Evolutionary conservation across 2,888 invertebrate genomes (phyloP).

Genomic region (Chalcis sispes): DNA sequence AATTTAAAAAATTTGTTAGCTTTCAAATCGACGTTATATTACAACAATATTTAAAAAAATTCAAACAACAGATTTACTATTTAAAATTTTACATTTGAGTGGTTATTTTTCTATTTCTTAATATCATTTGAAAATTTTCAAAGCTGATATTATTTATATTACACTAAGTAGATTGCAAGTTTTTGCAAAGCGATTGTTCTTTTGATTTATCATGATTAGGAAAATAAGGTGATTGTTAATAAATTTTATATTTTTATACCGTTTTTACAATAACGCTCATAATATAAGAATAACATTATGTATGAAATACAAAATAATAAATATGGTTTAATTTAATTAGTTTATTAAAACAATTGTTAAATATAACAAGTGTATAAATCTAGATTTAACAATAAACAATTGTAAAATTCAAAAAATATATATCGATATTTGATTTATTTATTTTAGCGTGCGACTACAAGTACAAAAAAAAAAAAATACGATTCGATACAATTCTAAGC

Average conservation of each 20-base stretch:
- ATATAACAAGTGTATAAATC: conserved; percentile 14
- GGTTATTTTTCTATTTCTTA: too few species aligned
- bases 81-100: too few species aligned
- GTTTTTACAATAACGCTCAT: conserved; percentile 4
- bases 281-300: background rate
- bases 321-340: background rate
- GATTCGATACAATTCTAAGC: conserved; percentile 6
- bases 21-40: too few species aligned
- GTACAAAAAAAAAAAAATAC: conserved; percentile 1
- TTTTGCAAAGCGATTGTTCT: too few species aligned
- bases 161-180: too few species aligned
- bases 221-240: background rate
- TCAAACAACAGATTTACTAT: too few species aligned
- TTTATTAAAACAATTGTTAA: conserved; percentile 25
- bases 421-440: background rate
- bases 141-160: too few species aligned
- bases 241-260: conserved; percentile 4
- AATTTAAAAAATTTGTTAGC: too few species aligned
- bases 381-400: background rate
- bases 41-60: too few species aligned
- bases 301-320: background rate
- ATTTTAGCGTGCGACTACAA: conserved; percentile 9
- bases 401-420: background rate
- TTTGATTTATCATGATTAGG: too few species aligned
- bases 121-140: too few species aligned